Conservation (phyloP, 1,140 invertebrate species). For the Eulimnadia texana region DNA sequence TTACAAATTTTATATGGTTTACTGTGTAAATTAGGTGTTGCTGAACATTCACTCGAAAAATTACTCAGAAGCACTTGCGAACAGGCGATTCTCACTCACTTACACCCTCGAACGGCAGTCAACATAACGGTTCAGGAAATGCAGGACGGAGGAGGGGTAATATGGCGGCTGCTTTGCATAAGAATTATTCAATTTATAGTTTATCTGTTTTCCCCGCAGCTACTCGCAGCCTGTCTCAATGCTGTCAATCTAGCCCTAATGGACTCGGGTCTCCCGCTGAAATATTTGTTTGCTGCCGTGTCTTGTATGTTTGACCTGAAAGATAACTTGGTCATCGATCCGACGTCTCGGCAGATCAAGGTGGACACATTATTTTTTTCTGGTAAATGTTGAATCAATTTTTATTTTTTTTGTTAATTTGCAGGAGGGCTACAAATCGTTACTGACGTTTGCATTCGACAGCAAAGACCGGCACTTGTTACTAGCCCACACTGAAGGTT, state of each 20-base stretch:
- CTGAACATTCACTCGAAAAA: conserved; percentile 55
- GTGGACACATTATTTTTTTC: neutral
- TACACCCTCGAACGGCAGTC: conserved; percentile 63
- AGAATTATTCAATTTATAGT: neutral
- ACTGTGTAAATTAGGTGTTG: conserved; percentile 35
- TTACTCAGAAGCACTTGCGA: conserved; percentile 61
- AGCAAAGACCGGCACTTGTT: conserved; percentile 45
- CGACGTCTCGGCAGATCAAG: conserved; percentile 33
- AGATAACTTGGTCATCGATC: conserved; percentile 50
- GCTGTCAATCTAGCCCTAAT: conserved; percentile 61
- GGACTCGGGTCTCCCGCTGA: conserved; percentile 63
- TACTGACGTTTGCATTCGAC: conserved; percentile 54
- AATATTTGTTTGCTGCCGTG: conserved; percentile 59
- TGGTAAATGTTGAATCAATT: neutral
- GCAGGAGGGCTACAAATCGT: conserved; percentile 33
- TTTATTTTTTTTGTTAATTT: conserved; percentile 17
- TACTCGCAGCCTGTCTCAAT: conserved; percentile 66
- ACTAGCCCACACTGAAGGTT: conserved; percentile 46
- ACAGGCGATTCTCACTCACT: conserved; percentile 43
- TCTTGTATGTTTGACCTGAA: conserved; percentile 48
- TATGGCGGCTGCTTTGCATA: conserved; percentile 14
- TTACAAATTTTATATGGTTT: conserved; percentile 5
- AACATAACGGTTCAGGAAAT: conserved; percentile 70
- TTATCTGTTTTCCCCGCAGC: conserved; percentile 32
- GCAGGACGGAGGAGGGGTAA: conserved; percentile 66